Evolutionary conservation across 2,888 invertebrate genomes (phyloP).

Genomic region (Drosophila mettleri): DNA sequence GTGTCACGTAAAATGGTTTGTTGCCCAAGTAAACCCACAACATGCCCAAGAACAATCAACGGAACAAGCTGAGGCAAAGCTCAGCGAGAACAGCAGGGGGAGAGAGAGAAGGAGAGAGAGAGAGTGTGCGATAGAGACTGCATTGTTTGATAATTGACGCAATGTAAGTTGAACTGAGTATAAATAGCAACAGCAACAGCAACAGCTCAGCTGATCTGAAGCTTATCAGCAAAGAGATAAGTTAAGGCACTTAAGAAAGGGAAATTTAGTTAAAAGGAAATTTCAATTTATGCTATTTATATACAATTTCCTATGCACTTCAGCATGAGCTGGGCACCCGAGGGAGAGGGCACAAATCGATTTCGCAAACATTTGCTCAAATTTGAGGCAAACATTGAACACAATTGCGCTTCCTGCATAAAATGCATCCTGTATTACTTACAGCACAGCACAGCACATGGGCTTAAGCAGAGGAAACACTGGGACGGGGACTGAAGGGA

Average conservation of each 20-base stretch:
- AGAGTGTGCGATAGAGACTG: constrained; percentile 8
- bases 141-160: constrained; percentile 47
- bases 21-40: constrained; percentile 63
- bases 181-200: constrained; percentile 11
- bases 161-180: constrained; percentile 17
- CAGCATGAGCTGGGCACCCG: not conserved
- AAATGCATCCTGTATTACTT: constrained; percentile 55
- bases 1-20: constrained; percentile 75
- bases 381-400: constrained; percentile 37
- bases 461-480: constrained; percentile 38
- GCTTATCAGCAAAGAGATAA: constrained; percentile 17
- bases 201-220: constrained; percentile 17
- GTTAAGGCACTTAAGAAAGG: not conserved
- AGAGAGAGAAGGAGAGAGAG: not conserved
- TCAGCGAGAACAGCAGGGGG: constrained; percentile 35
- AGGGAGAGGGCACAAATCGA: constrained; percentile 30
- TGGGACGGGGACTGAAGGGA: not conserved
- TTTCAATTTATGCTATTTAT: constrained; percentile 5
- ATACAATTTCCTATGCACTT: not conserved
- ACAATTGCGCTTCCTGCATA: constrained; percentile 73
- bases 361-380: constrained; percentile 65
- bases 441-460: constrained; percentile 52
- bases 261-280: too few relatives aligned
- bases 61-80: constrained; percentile 47
- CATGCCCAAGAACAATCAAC: constrained; percentile 59